Conservation (phyloP, 92 coral and sea anemone genomes). For the Chrysogorgia sp. region DNA sequence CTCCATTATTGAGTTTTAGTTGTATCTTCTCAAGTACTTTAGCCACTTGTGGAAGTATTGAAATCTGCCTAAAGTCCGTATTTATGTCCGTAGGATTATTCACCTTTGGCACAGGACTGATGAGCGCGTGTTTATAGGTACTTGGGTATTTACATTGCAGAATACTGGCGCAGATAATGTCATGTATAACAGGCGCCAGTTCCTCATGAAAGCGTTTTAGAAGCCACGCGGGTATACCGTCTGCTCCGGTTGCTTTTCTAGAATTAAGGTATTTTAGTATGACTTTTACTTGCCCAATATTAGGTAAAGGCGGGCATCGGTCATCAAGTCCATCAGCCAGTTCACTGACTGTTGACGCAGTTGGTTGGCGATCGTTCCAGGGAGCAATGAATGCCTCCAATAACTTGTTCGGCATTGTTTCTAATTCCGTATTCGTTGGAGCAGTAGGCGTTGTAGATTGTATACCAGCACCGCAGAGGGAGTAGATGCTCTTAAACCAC, state of each 20-base stretch:
- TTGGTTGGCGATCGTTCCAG: constrained; percentile 36
- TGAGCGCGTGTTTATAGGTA: constrained; percentile 53
- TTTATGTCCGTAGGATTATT: constrained; percentile 16
- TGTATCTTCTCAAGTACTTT: constrained; percentile 59
- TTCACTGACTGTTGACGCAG: constrained; percentile 34
- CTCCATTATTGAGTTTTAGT: constrained; percentile 33
- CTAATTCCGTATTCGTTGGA: constrained; percentile 22
- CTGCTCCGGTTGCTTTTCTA: constrained; percentile 42
- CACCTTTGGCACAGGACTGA: constrained; percentile 59
- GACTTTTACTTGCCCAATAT: constrained; percentile 41
- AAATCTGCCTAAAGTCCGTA: constrained; percentile 49
- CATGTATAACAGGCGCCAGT: constrained; percentile 36
- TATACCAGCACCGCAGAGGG: too few relatives aligned
- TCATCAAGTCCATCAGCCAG: constrained; percentile 33
- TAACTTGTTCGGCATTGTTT: constrained; percentile 2
- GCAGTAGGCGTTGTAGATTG: constrained; percentile 23
- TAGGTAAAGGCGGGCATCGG: constrained; percentile 30
- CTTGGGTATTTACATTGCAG: constrained; percentile 53
- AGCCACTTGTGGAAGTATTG: constrained; percentile 56
- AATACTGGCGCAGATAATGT: constrained; percentile 31
- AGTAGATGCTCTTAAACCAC: too few relatives aligned
- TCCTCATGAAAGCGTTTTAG: constrained; percentile 45
- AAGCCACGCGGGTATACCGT: constrained; percentile 54
- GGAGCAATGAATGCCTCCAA: constrained; percentile 48
- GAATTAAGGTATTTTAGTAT: constrained; percentile 42